Evolutionary conservation across 2,797 vertebrate species (phyloP), one percentile per base, ranked within the genome.

Genomic region (Coendou prehensilis): DNA sequence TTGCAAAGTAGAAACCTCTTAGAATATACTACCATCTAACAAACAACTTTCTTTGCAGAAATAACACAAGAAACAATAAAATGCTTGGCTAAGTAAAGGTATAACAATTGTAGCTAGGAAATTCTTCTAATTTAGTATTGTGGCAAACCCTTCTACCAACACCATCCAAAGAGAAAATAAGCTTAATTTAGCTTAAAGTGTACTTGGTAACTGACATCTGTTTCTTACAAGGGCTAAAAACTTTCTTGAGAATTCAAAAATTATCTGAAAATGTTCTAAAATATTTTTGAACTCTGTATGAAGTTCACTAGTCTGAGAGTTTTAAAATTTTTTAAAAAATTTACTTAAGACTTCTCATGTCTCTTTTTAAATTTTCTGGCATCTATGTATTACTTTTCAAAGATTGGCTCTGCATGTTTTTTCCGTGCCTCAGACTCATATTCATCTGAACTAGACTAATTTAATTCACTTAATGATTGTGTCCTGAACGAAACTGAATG

Each of bases 381-480:
- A 17, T 5, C 13, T 86, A 76, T 69, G 6, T 8, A 50, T 75
- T 22, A 75, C 26, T 86, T 91, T 80, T 93, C 33, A 83, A 73
- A 61, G 1, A 20, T 30, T 67, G 8, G 10, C 87, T 61, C 56
- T 56, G 37, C 50, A 22, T 71, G 30, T 67, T 93, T 80, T 41
- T 91, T 79, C 59, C 41, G 23, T 54, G 69, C 30, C 56, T 28
- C 87, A 18, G 2, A 94, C 20, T 81, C 28, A 64, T 54, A 75
- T 64, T 89, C 45, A 52, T 79, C 30, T 75, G 30, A 88, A 75
- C 52, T 57, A 90, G 63, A 95, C 80, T 67, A 69, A 82, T 87
- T 64, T 92, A 95, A 85, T 92, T 87, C 47, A 92, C 57, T 81
- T 81, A 85, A 8, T 9, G n/a, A 75, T 59, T 73, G 13, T 69